Base-by-base conservation (phyloP, 2,797 vertebrate species). In the Hoplostethus atlanticus region DNA sequence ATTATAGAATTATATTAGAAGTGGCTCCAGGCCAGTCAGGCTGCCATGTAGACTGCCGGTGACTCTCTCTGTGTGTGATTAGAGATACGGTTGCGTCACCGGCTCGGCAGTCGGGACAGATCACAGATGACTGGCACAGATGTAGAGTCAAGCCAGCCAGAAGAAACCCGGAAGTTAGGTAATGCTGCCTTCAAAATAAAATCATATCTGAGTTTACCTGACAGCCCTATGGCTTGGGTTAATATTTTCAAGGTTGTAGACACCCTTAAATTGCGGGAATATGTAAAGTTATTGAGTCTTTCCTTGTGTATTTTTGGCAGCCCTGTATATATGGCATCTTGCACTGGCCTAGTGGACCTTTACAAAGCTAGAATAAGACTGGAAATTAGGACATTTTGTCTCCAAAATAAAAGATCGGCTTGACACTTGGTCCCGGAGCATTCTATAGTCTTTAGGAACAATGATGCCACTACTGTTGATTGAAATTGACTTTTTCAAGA, bases 61-160 rank as follows among this genome's bases (percentile, higher is more conserved):
- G 21, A 34, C 5, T 21, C 56, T 42, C 44, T 48, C 54, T 60
- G 62, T 36, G 71, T 64, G 79, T 73, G 79, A 73, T 79, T 62
- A 85, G 64, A 64, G 75, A 83, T 70, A 42, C 50, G 40, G 64
- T 89, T 92, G 85, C 90, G 87, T 91, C 91, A 92, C 73, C 28
- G 57, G 17, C 67, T 71, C 42, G 57, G 78, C 60, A 79, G 84
- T 73, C 61, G 47, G 85, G 81, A 89, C 89, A 8, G 34, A 64
- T 52, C 31, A 40, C 62, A 89, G 87, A 87, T 82, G 76, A 89
- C 84, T 75, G 81, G 54, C 64, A 76, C 85, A 89, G 86, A 90
- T 89, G 80, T 68, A 81, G 40, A 65, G 56, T 70, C 50, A 90
- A 89, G 68, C 0, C 0, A 2, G 2, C 51, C 1, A 51, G 0